Conservation (phyloP, 30 jellyfish, hydroid and myxozoan species). For the Turritopsis rubra region DNA sequence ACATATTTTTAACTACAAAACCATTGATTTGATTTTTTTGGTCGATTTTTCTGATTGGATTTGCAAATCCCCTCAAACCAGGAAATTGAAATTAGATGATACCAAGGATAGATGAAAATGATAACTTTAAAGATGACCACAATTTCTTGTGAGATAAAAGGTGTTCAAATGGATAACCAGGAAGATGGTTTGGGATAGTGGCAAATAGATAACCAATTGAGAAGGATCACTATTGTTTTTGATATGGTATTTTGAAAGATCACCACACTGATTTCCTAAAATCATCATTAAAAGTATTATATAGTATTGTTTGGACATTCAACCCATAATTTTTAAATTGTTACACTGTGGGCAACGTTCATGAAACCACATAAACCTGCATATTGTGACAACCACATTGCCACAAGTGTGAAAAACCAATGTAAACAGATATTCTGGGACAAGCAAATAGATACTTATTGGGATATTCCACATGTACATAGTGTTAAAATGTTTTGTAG, state of each 20-base stretch:
- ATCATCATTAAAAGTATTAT: constrained; percentile 1
- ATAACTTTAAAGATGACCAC: background rate
- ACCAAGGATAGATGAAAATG: background rate
- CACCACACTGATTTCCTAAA: constrained; percentile 17
- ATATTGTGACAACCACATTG: background rate
- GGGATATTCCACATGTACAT: too few species aligned
- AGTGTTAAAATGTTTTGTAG: too few species aligned
- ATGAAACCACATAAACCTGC: background rate
- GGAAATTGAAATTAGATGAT: background rate
- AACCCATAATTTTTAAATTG: background rate
- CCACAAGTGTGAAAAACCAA: background rate
- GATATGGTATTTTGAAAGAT: background rate
- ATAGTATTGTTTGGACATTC: background rate
- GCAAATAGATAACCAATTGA: background rate
- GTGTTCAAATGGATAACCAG: background rate
- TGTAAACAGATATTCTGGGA: background rate
- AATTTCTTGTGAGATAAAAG: background rate
- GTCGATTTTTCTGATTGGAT: too few species aligned
- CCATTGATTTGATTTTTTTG: too few species aligned
- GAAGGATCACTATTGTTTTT: background rate
- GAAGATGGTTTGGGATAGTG: background rate
- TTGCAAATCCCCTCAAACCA: background rate
- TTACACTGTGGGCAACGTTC: too few species aligned
- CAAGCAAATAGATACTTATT: background rate
- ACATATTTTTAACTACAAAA: background rate